Conservation (phyloP, 2,797 vertebrate species). For the Adelosebastes latens region DNA sequence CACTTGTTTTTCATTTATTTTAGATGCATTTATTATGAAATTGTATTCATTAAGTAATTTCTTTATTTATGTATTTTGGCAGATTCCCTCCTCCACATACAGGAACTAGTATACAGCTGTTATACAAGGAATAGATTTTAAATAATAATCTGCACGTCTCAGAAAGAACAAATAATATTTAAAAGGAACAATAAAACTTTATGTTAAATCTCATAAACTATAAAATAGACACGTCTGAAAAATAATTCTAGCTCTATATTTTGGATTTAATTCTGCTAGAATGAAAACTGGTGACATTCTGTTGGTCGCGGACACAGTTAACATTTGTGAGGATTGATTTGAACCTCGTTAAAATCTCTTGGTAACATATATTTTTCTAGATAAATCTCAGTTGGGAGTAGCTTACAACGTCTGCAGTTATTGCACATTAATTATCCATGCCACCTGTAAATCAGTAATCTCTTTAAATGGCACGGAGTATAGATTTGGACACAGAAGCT, state of each 20-base stretch:
- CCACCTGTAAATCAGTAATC: slow-evolving; percentile 51
- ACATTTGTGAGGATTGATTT: slow-evolving; percentile 10
- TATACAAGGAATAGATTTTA: slow-evolving; percentile 34
- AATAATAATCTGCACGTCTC: slow-evolving; percentile 55
- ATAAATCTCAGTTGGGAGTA: slow-evolving; percentile 40
- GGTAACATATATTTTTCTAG: slow-evolving; percentile 19
- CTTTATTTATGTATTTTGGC: too few relatives aligned
- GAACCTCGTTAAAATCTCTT: slow-evolving; percentile 15
- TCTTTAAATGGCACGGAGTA: slow-evolving; percentile 60
- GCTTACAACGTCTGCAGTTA: slow-evolving; percentile 37
- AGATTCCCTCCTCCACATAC: neutral
- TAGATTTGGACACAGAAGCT: slow-evolving; percentile 59
- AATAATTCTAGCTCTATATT: slow-evolving; percentile 51
- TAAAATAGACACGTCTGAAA: slow-evolving; percentile 71
- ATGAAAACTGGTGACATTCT: slow-evolving; percentile 73
- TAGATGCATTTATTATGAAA: too few relatives aligned
- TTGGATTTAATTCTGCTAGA: slow-evolving; percentile 29
- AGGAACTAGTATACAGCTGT: slow-evolving; percentile 4
- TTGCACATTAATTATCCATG: slow-evolving; percentile 58
- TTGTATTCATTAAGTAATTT: too few relatives aligned
- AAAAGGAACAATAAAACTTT: slow-evolving; percentile 62
- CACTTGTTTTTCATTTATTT: too few relatives aligned
- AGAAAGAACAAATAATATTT: slow-evolving; percentile 49
- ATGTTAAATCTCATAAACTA: slow-evolving; percentile 68
- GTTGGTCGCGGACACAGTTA: slow-evolving; percentile 34